A percentile compares a stretch with the other conserved stretches of the same genome.
Conservation (phyloP, 2,113 vertebrate genomes). For the Crotalus horridus region DNA sequence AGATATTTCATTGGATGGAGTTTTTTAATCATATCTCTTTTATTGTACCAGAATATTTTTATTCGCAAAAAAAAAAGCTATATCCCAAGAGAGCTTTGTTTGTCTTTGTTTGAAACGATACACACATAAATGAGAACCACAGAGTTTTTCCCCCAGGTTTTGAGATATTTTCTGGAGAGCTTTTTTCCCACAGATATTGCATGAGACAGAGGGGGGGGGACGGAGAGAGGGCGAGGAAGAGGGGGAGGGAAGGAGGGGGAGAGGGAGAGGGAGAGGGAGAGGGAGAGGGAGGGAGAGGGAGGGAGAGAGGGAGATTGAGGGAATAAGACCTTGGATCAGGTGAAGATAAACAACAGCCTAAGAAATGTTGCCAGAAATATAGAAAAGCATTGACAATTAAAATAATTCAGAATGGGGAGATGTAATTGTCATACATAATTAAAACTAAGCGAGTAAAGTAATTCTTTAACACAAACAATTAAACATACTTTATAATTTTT, state of each 20-base stretch:
- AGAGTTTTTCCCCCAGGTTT: constrained; percentile 47
- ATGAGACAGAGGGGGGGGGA: constrained; percentile 42
- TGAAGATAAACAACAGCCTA: constrained; percentile 66
- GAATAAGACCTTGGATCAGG: constrained; percentile 52
- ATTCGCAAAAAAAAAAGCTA: constrained; percentile 38
- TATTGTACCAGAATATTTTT: constrained; percentile 41
- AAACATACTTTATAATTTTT: neutral
- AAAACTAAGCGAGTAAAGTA: constrained; percentile 52
- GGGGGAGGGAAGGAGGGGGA: too few species aligned
- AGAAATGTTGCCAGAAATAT: constrained; percentile 59
- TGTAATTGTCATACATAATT: constrained; percentile 64
- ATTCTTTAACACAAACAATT: constrained; percentile 14
- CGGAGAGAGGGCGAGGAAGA: too few species aligned
- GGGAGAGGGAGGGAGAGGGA: too few species aligned
- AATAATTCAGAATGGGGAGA: constrained; percentile 47
- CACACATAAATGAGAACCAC: constrained; percentile 34
- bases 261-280: too few species aligned
- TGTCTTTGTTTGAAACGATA: constrained; percentile 38
- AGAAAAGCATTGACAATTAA: constrained; percentile 45
- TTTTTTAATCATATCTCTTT: constrained; percentile 35
- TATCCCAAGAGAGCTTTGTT: constrained; percentile 35
- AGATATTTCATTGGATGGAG: constrained; percentile 35
- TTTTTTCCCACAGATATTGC: constrained; percentile 63
- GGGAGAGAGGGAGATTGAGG: too few species aligned
- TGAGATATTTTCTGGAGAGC: constrained; percentile 44